These are phyloP conservation scores for Proisotoma minuta DNA, from an alignment of 2,888 invertebrate genomes.

Conservation along the genomic window DNA sequence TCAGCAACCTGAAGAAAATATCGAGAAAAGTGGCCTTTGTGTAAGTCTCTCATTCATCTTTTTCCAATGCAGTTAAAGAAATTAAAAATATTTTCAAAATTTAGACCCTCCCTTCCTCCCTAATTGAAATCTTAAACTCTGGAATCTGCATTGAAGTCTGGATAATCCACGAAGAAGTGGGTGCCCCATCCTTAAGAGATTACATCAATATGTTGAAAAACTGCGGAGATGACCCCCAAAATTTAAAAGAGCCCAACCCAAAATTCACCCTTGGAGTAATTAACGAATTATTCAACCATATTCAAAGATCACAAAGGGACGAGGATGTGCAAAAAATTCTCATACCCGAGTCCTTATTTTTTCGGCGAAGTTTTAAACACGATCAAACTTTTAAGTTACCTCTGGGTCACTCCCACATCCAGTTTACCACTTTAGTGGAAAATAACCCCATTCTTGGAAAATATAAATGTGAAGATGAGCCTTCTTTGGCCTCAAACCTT, in stretches of 20 bases:
- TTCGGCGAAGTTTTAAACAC: not conserved
- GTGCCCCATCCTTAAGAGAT: not conserved
- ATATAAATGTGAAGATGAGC: too few species aligned
- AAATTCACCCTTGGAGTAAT: not conserved
- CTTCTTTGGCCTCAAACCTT: not conserved
- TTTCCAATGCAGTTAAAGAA: too few species aligned
- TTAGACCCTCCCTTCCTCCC: not conserved
- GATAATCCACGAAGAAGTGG: not conserved
- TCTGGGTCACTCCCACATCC: not conserved
- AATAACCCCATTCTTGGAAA: not conserved
- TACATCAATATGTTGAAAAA: not conserved
- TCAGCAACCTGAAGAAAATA: too few species aligned
- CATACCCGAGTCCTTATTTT: not conserved
- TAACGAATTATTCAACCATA: not conserved
- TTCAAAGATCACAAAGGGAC: not conserved
- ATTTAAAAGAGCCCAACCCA: not conserved
- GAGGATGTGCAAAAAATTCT: not conserved
- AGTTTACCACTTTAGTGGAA: not conserved
- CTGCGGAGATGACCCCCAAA: not conserved
- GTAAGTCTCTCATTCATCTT: too few species aligned
- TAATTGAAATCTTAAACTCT: not conserved
- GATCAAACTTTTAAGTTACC: not conserved
- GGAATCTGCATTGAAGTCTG: not conserved
- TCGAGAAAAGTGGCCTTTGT: too few species aligned
- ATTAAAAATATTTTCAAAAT: too few species aligned